These are phyloP conservation scores for Trichosurus vulpecula DNA, from an alignment of 2,797 vertebrate species.

Conservation along the genomic window DNA sequence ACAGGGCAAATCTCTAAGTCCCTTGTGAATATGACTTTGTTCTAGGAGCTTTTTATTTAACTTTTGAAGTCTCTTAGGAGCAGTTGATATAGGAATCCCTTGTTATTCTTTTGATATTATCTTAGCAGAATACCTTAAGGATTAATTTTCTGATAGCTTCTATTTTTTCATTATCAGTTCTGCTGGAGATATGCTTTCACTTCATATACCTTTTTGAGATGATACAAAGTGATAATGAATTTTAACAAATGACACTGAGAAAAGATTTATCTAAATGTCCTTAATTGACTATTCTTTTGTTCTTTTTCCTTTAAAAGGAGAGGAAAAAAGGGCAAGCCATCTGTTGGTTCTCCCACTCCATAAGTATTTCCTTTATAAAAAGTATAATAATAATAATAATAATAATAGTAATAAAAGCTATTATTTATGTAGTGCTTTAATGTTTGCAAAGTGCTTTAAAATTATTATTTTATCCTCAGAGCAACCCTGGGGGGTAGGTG, in stretches of 20 bases:
- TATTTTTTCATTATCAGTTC: background rate
- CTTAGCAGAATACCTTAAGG: background rate
- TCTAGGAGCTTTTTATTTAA: constrained; percentile 26
- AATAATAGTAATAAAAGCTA: background rate
- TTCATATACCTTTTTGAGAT: background rate
- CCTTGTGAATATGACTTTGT: constrained; percentile 19
- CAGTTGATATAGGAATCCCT: constrained; percentile 31
- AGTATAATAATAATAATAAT: background rate
- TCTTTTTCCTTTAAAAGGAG: background rate
- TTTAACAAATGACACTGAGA: background rate
- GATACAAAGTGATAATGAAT: constrained; percentile 2
- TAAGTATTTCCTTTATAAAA: background rate
- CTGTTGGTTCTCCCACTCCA: background rate
- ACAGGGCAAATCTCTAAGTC: constrained; percentile 26
- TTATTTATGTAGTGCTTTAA: background rate
- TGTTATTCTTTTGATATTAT: constrained; percentile 22
- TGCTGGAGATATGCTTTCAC: constrained; percentile 14
- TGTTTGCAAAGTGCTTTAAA: background rate
- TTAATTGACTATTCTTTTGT: background rate
- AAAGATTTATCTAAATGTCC: constrained; percentile 5
- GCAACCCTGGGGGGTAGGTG: background rate
- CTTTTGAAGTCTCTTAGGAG: background rate
- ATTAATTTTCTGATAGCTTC: background rate
- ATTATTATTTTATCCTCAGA: background rate
- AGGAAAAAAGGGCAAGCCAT: background rate